phyloP scores from a whole-genome alignment of 1,140 invertebrate genomes.

The Apis dorsata region DNA sequence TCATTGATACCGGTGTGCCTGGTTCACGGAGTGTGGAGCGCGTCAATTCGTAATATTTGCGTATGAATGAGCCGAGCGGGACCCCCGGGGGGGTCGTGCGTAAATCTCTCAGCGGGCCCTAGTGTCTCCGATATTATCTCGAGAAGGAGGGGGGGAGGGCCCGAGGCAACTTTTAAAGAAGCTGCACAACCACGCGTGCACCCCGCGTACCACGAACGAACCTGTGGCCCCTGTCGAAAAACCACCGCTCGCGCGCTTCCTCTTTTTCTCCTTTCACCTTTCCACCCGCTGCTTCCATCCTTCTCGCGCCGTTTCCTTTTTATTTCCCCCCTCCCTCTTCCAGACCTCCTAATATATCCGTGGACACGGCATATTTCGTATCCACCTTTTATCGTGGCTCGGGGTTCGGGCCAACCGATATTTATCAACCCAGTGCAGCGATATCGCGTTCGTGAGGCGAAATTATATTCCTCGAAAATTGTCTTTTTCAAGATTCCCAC shows the following conservation, averaged over 20 bases:
- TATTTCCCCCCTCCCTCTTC: constrained; percentile 30
- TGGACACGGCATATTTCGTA: constrained; percentile 56
- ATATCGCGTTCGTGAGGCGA: constrained; percentile 50
- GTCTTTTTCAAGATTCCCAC: constrained; percentile 62
- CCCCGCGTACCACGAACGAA: constrained; percentile 44
- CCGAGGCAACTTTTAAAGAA: constrained; percentile 60
- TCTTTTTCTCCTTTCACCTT: constrained; percentile 36
- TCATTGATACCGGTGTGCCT: constrained; percentile 58
- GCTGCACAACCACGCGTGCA: constrained; percentile 49
- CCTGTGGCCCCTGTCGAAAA: constrained; percentile 46
- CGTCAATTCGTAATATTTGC: constrained; percentile 71
- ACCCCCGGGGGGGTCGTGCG: constrained; percentile 55
- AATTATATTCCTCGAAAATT: constrained; percentile 50
- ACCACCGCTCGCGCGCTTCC: constrained; percentile 36
- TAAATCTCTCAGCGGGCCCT: constrained; percentile 72
- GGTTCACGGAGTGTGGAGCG: constrained; percentile 40
- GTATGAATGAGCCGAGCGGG: constrained; percentile 68
- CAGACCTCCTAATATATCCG: constrained; percentile 63
- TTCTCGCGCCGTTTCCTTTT: constrained; percentile 45
- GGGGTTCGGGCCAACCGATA: constrained; percentile 48
- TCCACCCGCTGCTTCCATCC: constrained; percentile 16
- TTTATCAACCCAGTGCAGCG: constrained; percentile 48
- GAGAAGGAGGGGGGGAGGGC: constrained; percentile 6
- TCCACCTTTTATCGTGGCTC: constrained; percentile 57
- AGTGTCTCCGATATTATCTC: constrained; percentile 70